Base-by-base conservation (phyloP, 2,113 vertebrate species). In the Platycercus adscitus region DNA sequence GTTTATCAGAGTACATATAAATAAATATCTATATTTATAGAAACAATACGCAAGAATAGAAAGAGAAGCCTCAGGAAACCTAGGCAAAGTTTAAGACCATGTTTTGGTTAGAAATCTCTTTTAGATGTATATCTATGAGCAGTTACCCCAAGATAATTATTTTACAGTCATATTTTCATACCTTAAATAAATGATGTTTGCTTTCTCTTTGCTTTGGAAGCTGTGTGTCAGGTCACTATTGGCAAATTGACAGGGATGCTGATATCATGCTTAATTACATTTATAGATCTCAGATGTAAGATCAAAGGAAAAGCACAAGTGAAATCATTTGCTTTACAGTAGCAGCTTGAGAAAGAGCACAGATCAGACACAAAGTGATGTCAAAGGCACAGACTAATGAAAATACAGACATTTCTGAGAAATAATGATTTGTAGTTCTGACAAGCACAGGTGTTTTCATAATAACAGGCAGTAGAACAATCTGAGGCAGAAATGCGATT, bases 401-500 rank as follows among this genome's bases (percentile, higher is more conserved):
- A 92, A 77, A 88, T n/a, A 24, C 26, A 43, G 33, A 60, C 21
- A 76, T 31, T 78, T 43, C 64, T 63, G 53, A 58, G n/a, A 70
- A 90, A 87, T 65, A 81, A 46, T 41, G 7, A 3, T 76, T 75
- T 85, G 31, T 17, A 14, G n/a, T 43, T 72, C 58, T 81, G 76
- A 49, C 86, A 70, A 83, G 12, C n/a, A 46, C 2, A 31, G 39
- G 37, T 70, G 8, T 88, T 93, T 91, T 88, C 23, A 50, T 71
- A 86, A 69, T 15, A 88, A 55, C 46, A 93, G 4, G 13, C 55
- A 66, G 39, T 58, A 58, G 83, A 92, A 78, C 17, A 84, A 60
- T 70, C 23, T 29, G 43, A 92, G 28, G 55, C 17, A 58, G n/a
- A 90, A 90, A 83, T 81, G 44, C 55, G 46, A 70, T 96, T 86